Conservation (phyloP, 2,888 invertebrate genomes). For the Capitulum mitella region DNA sequence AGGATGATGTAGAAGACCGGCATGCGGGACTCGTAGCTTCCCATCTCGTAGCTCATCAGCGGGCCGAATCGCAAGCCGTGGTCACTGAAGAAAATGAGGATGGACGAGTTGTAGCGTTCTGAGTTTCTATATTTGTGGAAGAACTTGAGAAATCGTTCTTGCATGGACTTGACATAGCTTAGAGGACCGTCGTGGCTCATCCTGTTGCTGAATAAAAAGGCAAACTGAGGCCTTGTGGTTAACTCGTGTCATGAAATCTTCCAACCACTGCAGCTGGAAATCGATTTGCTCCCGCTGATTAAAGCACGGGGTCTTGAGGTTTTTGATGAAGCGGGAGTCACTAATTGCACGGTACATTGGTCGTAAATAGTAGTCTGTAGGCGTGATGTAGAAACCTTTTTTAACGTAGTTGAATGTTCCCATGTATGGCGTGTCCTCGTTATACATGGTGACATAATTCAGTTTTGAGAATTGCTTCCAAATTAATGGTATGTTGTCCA, state of each 20-base stretch:
- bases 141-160: background rate
- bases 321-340: background rate
- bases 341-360: background rate
- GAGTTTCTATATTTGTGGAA: background rate
- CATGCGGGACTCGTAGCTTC: no score
- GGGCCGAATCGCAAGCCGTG: no score
- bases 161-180: no score
- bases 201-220: background rate
- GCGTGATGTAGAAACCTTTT: background rate
- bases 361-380: background rate
- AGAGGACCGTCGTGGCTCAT: background rate
- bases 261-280: no score
- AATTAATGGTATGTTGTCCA: background rate
- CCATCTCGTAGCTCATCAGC: no score
- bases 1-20: background rate
- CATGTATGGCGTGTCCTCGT: no score
- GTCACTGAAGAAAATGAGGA: no score
- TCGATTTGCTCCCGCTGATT: no score
- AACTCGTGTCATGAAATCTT: no score
- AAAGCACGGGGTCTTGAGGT: no score
- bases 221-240: background rate
- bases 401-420: background rate
- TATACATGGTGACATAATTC: no score
- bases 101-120: no score
- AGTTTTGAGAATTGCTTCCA: background rate